phyloP scores from a whole-genome alignment of 1,140 invertebrate species.

The Heliconius eleuchia region DNA sequence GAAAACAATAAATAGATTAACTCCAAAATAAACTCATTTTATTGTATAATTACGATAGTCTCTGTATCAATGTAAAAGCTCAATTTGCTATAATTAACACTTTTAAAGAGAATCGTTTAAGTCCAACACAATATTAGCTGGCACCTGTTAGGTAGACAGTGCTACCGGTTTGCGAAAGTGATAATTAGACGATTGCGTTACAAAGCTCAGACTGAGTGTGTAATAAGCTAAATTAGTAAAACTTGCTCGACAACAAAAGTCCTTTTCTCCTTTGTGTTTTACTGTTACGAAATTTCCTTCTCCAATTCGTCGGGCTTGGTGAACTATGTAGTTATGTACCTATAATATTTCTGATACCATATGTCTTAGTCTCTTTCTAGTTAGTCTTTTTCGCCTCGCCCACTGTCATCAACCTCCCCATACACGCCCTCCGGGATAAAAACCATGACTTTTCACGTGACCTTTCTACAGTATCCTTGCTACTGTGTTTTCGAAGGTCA shows the following conservation, averaged over 20 bases:
- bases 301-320: background rate
- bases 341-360: background rate
- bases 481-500: too few species aligned
- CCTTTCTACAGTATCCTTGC: too few species aligned
- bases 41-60: background rate
- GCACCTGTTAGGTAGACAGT: slow-evolving; percentile 5
- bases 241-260: slow-evolving; percentile 12
- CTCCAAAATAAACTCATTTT: too few species aligned
- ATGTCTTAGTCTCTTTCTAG: too few species aligned
- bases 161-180: slow-evolving; percentile 15
- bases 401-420: too few species aligned
- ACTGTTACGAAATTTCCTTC: slow-evolving; percentile 11
- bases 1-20: too few species aligned
- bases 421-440: too few species aligned
- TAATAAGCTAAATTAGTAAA: slow-evolving; percentile 14
- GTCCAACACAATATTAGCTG: background rate
- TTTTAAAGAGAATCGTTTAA: background rate
- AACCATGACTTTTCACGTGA: too few species aligned
- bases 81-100: background rate
- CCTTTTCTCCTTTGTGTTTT: slow-evolving; percentile 8
- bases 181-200: slow-evolving; percentile 3
- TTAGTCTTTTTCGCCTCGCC: too few species aligned
- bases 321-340: background rate
- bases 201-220: background rate
- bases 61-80: background rate